A percentile compares a stretch with the other conserved stretches of the same genome.
Evolutionary conservation across 2,888 invertebrate genomes (phyloP).

Genomic region (Vesta saturnalis): DNA sequence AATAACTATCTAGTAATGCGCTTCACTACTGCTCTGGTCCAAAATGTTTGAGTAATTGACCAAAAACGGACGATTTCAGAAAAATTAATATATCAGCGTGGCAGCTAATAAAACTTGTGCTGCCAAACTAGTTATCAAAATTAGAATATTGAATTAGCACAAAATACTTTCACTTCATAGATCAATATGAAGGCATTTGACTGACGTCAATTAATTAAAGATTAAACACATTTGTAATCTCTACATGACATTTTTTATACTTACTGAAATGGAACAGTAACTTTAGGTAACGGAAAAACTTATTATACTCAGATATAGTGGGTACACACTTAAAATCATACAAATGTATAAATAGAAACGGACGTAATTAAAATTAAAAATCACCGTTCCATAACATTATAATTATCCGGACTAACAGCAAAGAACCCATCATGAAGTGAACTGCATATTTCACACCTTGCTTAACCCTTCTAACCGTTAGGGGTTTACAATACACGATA

Average conservation of each 20-base stretch:
- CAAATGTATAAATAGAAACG: slow-evolving; percentile 27
- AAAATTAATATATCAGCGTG: too few relatives aligned
- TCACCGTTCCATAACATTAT: slow-evolving; percentile 36
- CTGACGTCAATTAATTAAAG: background rate
- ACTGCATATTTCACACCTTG: slow-evolving; percentile 43
- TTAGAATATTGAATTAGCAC: too few relatives aligned
- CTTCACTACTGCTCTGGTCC: too few relatives aligned
- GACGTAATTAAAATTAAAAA: slow-evolving; percentile 38
- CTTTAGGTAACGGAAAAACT: slow-evolving; percentile 17
- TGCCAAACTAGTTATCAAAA: too few relatives aligned
- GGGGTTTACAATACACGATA: slow-evolving; percentile 36
- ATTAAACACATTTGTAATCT: slow-evolving; percentile 3
- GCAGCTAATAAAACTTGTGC: too few relatives aligned
- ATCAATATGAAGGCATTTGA: background rate
- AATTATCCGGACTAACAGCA: slow-evolving; percentile 35
- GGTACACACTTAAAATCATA: slow-evolving; percentile 15
- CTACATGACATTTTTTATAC: slow-evolving; percentile 5
- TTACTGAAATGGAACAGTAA: slow-evolving; percentile 16
- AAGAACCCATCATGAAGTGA: slow-evolving; percentile 39
- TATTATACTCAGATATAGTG: slow-evolving; percentile 11
- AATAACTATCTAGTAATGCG: too few relatives aligned
- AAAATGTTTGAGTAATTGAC: too few relatives aligned
- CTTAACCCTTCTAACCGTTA: slow-evolving; percentile 42
- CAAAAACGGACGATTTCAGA: too few relatives aligned
- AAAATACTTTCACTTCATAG: background rate